phyloP scores from a whole-genome alignment of 1,140 invertebrate species.

The Mycetomoellerius zeteki region DNA sequence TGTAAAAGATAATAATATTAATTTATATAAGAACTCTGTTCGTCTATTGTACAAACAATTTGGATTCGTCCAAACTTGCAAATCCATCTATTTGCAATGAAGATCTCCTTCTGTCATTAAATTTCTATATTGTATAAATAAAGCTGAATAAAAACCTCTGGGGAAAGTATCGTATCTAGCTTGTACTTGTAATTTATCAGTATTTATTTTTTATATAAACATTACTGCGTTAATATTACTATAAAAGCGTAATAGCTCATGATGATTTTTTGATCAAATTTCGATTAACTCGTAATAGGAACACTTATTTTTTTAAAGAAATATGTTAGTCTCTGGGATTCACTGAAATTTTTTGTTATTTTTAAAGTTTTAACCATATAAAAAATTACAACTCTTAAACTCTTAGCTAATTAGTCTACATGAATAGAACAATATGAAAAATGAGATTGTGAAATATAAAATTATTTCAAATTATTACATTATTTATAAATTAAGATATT shows the following conservation, averaged over 20 bases:
- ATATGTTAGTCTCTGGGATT: no score
- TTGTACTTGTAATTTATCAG: slow-evolving; percentile 25
- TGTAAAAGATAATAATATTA: slow-evolving; percentile 65
- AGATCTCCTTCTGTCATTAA: slow-evolving; percentile 79
- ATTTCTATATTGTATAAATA: slow-evolving; percentile 85
- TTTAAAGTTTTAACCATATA: no score
- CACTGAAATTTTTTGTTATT: no score
- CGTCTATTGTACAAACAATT: slow-evolving; percentile 76
- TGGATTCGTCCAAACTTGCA: slow-evolving; percentile 69
- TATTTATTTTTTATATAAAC: not conserved
- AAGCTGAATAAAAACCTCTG: slow-evolving; percentile 84
- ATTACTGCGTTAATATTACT: not conserved
- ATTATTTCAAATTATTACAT: no score
- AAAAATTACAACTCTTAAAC: no score
- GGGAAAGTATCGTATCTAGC: slow-evolving; percentile 76
- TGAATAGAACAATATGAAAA: no score
- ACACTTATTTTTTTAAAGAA: no score
- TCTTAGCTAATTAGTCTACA: no score
- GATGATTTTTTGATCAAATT: not conserved
- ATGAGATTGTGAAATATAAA: no score
- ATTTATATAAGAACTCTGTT: slow-evolving; percentile 78
- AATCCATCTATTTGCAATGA: slow-evolving; percentile 70
- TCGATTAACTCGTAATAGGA: not conserved
- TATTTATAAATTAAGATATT: no score
- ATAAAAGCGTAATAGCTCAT: not conserved